Evolutionary conservation across 1,140 invertebrate genomes (phyloP), one percentile per base, ranked within the genome.

Genomic region (Anthonomus grandis): DNA sequence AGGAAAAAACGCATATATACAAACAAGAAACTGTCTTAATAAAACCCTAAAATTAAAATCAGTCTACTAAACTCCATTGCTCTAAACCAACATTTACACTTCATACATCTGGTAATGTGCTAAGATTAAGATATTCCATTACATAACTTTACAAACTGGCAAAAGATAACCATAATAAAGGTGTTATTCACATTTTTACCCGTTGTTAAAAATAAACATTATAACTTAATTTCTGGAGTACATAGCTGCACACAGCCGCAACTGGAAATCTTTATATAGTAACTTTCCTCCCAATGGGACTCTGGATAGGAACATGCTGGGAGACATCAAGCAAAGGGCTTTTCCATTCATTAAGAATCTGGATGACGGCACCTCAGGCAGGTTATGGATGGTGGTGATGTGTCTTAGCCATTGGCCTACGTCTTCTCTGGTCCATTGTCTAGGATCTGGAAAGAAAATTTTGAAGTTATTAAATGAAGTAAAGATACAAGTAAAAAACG

Each of bases 331-430:
- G 59, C 86, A 88, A 2, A 89, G 72, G 3, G 85, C 86, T 71
- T 89, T 89, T 19, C 86, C 86, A 70, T 89, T 89, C 86, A 89
- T 89, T 2, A 82, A 78, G 70, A 89, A 89, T 49, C 86, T 70
- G 31, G 82, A 81, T 45, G 69, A 70, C 46, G 66, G 76, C 52
- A 81, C 78, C 53, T 72, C 75, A 13, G 79, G 81, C 1, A 86
- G 72, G 1, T 78, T 77, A 57, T 86, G 85, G 3, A 78, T 75
- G 0, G 76, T 71, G 1, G 82, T 77, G 67, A 85, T 79, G 57
- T 76, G 72, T 23, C 76, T 73, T 0, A 85, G 66, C 86, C 86
- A 89, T 50, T 75, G 70, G 45, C 78, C 80, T 0, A 88, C 86
- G 65, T 89, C 80, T 15, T 79, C 76, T 0, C 85, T 74, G 21